Percentiles rank a stretch among this genome's conserved stretches.
Evolutionary conservation across 2,113 vertebrate genomes (phyloP).

Genomic region (Cephalopterus ornatus): DNA sequence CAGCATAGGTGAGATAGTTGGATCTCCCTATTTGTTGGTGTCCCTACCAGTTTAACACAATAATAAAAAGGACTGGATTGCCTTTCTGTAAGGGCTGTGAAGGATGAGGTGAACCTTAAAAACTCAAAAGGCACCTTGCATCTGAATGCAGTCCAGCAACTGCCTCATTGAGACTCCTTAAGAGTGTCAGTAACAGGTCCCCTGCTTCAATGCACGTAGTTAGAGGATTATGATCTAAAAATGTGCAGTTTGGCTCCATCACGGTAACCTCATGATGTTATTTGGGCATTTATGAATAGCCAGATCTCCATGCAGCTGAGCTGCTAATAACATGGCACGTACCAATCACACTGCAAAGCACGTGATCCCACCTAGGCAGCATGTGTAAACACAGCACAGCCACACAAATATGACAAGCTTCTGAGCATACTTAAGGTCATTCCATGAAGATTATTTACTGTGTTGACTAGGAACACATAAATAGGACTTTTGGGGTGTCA

Average conservation of each 20-base stretch:
- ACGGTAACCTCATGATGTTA: conserved; percentile 29
- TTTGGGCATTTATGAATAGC: conserved; percentile 36
- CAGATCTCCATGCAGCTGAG: neutral
- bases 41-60: neutral
- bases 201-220: conserved; percentile 29
- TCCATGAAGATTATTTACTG: neutral
- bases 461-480: neutral
- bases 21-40: neutral
- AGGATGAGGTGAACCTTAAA: neutral
- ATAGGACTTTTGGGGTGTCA: neutral
- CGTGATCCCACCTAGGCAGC: conserved; percentile 47
- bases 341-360: neutral
- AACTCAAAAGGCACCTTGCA: neutral
- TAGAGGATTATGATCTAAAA: conserved; percentile 28
- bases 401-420: neutral
- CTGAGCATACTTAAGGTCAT: neutral
- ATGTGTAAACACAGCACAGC: conserved; percentile 25
- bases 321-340: conserved; percentile 41
- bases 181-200: neutral
- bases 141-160: neutral
- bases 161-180: neutral
- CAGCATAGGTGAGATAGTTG: neutral
- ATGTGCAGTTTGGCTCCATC: conserved; percentile 14
- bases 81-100: neutral
- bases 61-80: neutral